phyloP scores from a whole-genome alignment of 2,888 invertebrate species.

The Noctua janthina region DNA sequence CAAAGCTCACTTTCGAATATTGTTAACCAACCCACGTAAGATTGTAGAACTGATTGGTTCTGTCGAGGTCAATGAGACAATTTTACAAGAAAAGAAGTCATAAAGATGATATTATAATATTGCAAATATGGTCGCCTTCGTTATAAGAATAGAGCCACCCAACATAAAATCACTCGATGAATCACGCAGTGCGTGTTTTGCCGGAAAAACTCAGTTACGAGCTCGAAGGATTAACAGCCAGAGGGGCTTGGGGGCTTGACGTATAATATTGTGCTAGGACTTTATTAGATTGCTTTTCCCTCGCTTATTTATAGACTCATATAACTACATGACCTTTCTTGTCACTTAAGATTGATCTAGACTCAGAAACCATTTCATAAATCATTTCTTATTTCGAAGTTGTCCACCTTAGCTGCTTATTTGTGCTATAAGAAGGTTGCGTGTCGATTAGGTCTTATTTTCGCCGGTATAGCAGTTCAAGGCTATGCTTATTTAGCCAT shows the following conservation, averaged over 20 bases:
- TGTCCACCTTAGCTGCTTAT: slow-evolving; percentile 55
- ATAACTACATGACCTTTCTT: slow-evolving; percentile 57
- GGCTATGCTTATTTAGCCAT: slow-evolving; percentile 61
- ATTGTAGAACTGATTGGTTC: slow-evolving; percentile 35
- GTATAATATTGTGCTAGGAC: slow-evolving; percentile 48
- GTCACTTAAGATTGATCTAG: slow-evolving; percentile 43
- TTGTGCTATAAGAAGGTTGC: slow-evolving; percentile 59
- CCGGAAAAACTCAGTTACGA: slow-evolving; percentile 72
- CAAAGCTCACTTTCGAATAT: slow-evolving; percentile 34
- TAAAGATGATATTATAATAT: slow-evolving; percentile 47
- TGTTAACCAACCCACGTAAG: slow-evolving; percentile 36
- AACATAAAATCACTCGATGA: slow-evolving; percentile 72
- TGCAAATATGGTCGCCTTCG: slow-evolving; percentile 44
- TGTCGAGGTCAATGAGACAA: slow-evolving; percentile 42
- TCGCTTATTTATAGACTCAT: slow-evolving; percentile 53
- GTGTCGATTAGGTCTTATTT: slow-evolving; percentile 62
- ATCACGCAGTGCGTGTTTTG: slow-evolving; percentile 79
- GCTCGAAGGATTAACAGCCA: slow-evolving; percentile 77
- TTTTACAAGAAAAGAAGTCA: slow-evolving; percentile 37
- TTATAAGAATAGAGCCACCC: slow-evolving; percentile 32
- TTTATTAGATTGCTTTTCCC: slow-evolving; percentile 66
- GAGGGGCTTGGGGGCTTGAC: slow-evolving; percentile 64
- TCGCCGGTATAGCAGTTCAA: slow-evolving; percentile 63
- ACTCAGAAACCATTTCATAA: slow-evolving; percentile 45
- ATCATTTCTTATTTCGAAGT: slow-evolving; percentile 51